Evolutionary conservation across 2,888 invertebrate genomes (phyloP), one percentile per base, ranked within the genome.

Genomic region (Odontocolon sp.): DNA sequence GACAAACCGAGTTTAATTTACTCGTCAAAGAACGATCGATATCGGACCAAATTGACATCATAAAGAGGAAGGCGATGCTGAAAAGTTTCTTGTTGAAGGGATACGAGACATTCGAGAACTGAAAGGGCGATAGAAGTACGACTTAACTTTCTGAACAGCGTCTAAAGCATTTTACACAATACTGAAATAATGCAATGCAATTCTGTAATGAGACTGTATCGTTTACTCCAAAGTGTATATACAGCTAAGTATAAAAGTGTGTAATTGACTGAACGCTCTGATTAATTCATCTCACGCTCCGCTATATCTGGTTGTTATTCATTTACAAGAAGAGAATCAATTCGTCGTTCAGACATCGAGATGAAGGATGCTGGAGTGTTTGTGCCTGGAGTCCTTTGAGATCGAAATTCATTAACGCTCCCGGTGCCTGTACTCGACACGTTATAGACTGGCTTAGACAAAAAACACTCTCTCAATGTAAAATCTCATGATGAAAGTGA

Each of bases 1-100:
- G 80, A 80, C 78, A 81, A 81, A 82, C 81, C 80, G 80, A 83
- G 82, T 82, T 85, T 85, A 83, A 85, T 85, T 85, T 81, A 82
- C 78, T 79, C 83, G 80, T 84, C 82, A 80, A 70, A 61, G 63
- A 50, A 70, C 77, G 73, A 75, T 81, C 81, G 80, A 81, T 81
- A 77, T 71, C 57, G 74, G 47, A 80, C 80, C 80, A 40, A 78
- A 81, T 77, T 76, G 70, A 76, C 78, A 77, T 72, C 69, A 47
- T n/a, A n/a, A n/a, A n/a, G n/a, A n/a, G n/a, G n/a, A n/a, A n/a
- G 33, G 59, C 9, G 11, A 56, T 40, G 45, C 21, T 21, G 57
- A n/a, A n/a, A 59, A 67, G 67, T 72, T 61, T 26, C 21, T 56
- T 11, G 23, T 38, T 16, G 36, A n/a, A 18, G 33, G 26, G 18